These are phyloP conservation scores for Plotosus lineatus DNA, from an alignment of 2,113 vertebrate species.

Conservation along the genomic window DNA sequence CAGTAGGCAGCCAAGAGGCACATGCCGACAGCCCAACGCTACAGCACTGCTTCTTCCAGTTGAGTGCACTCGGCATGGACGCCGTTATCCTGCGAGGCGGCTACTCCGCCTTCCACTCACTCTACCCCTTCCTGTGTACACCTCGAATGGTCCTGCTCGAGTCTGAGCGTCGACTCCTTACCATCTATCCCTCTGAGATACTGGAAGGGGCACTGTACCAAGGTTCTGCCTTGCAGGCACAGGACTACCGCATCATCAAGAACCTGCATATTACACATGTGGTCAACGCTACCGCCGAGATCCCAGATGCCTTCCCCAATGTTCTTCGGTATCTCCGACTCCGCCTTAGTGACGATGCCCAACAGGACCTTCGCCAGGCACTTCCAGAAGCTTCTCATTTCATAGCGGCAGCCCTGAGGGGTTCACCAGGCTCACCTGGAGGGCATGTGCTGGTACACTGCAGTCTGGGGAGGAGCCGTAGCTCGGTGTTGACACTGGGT, in stretches of 20 bases:
- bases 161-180: slow-evolving; percentile 62
- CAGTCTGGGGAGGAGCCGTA: slow-evolving; percentile 64
- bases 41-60: slow-evolving; percentile 69
- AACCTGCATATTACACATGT: slow-evolving; percentile 69
- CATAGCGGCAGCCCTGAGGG: slow-evolving; percentile 59
- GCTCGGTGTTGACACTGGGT: slow-evolving; percentile 66
- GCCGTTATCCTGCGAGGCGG: slow-evolving; percentile 68
- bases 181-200: slow-evolving; percentile 69
- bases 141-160: slow-evolving; percentile 62
- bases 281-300: slow-evolving; percentile 65
- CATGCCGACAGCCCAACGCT: slow-evolving; percentile 59
- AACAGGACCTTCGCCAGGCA: slow-evolving; percentile 67
- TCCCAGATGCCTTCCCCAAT: slow-evolving; percentile 64
- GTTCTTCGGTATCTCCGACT: slow-evolving; percentile 60
- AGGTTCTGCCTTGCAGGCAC: slow-evolving; percentile 63
- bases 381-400: slow-evolving; percentile 64
- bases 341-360: slow-evolving; percentile 62
- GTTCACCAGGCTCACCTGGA: slow-evolving; percentile 52
- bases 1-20: slow-evolving; percentile 66
- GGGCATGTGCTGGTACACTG: slow-evolving; percentile 67
- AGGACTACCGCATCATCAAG: slow-evolving; percentile 65
- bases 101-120: slow-evolving; percentile 59
- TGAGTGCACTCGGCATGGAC: slow-evolving; percentile 70
- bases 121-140: slow-evolving; percentile 69
- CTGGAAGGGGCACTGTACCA: slow-evolving; percentile 67